phyloP scores from a whole-genome alignment of 2,113 vertebrate species.

The Rhadina sibilatrix region DNA sequence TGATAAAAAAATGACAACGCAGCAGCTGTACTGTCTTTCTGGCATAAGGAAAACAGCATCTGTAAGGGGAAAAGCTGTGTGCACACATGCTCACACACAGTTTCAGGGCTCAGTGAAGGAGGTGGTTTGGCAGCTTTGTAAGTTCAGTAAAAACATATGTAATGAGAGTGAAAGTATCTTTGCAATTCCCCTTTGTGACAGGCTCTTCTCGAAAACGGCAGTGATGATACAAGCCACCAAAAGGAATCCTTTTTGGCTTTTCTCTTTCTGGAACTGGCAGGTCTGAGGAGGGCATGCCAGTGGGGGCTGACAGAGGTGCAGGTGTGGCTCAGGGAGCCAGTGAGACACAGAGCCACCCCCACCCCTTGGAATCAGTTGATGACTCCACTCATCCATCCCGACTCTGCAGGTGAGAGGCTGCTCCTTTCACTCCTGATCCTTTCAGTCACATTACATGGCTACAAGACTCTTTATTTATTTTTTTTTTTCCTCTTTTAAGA shows the following conservation, averaged over 20 bases:
- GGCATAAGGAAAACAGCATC: constrained; percentile 15
- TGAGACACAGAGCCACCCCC: background rate
- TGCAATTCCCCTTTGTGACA: background rate
- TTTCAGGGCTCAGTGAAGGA: background rate
- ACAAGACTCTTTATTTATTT: background rate
- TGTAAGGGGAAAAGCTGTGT: background rate
- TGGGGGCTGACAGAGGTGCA: background rate
- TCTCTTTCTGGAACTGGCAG: background rate
- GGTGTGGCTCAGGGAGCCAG: rapidly evolving
- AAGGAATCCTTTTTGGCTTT: background rate
- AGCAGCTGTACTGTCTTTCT: constrained; percentile 11
- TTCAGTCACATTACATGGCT: background rate
- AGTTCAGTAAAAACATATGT: background rate
- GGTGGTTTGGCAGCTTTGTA: background rate
- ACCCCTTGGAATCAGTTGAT: too few species aligned
- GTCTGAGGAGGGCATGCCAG: rapidly evolving
- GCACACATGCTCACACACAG: background rate
- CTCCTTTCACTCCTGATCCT: background rate
- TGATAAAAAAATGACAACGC: constrained; percentile 26
- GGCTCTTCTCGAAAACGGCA: background rate
- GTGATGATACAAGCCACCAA: background rate
- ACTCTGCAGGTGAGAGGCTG: background rate
- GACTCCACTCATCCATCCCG: background rate
- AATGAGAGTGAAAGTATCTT: background rate
- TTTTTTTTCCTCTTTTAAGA: background rate